Evolutionary conservation across 2,113 vertebrate genomes (phyloP).

Genomic region (Rhagologus leucostigma): DNA sequence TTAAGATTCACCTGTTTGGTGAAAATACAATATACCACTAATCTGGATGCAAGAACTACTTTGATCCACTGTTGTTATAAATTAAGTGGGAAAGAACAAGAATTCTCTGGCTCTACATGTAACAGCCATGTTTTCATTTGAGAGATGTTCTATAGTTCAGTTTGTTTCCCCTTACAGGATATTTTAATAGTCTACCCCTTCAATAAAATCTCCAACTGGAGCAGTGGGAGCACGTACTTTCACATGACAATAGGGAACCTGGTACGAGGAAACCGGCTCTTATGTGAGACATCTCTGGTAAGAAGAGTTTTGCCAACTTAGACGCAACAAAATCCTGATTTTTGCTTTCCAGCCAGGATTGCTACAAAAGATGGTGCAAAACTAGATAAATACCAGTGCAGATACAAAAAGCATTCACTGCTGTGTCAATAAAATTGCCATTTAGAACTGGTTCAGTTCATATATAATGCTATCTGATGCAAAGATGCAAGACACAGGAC

Average conservation of each 20-base stretch:
- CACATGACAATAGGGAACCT: conserved; percentile 92
- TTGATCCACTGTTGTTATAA: background rate
- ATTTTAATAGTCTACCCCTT: conserved; percentile 84
- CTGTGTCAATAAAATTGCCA: background rate
- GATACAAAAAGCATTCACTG: background rate
- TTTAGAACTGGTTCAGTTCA: background rate
- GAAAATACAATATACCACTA: background rate
- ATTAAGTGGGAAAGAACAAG: background rate
- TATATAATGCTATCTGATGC: background rate
- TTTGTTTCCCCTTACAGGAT: conserved; percentile 73
- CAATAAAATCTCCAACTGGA: conserved; percentile 93
- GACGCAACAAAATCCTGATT: background rate
- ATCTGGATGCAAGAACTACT: background rate
- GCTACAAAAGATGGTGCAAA: background rate
- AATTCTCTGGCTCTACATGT: background rate
- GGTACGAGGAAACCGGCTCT: conserved; percentile 84
- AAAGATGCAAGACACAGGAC: background rate
- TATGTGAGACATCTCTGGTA: conserved; percentile 97
- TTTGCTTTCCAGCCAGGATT: background rate
- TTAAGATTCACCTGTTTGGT: background rate
- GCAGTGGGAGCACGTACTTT: conserved; percentile 96
- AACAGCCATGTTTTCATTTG: background rate
- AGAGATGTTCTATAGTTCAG: background rate
- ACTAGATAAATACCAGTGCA: background rate
- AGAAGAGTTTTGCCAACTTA: conserved; percentile 35